These are phyloP conservation scores for Geophilus truncorum DNA, from an alignment of 2,888 invertebrate genomes.

Conservation along the genomic window DNA sequence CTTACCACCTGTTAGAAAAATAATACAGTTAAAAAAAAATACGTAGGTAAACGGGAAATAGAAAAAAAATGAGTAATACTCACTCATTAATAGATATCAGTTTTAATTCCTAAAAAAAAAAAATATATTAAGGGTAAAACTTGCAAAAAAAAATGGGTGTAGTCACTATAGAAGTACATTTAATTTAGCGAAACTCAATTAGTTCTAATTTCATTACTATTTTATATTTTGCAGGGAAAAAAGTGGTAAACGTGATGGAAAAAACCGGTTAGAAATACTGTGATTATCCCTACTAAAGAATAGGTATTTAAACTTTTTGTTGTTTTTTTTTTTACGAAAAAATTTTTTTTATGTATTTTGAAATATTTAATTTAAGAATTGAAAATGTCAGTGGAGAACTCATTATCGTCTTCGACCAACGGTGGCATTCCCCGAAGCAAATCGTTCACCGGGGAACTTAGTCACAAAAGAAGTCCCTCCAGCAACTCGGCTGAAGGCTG, in stretches of 20 bases:
- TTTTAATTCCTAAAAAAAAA: too few species aligned
- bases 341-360: background rate
- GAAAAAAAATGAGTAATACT: too few species aligned
- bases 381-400: background rate
- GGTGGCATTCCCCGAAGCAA: constrained; percentile 15
- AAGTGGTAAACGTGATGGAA: background rate
- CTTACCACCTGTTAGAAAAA: background rate
- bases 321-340: background rate
- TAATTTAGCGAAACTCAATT: too few species aligned
- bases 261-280: background rate
- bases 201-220: too few species aligned
- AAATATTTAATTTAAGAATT: background rate
- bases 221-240: too few species aligned
- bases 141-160: too few species aligned
- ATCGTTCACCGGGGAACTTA: constrained; percentile 2
- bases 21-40: too few species aligned
- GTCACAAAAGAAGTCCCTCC: constrained; percentile 1
- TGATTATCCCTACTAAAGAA: too few species aligned
- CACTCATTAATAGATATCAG: too few species aligned
- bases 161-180: too few species aligned
- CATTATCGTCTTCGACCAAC: background rate
- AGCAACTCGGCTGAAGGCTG: constrained; percentile 30
- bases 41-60: too few species aligned
- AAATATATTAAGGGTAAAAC: too few species aligned
- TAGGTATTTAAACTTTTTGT: background rate